A percentile compares a stretch with the other conserved stretches of the same genome.
Conservation (phyloP, 2,797 vertebrate genomes). For the Thripadectes ignobilis region DNA sequence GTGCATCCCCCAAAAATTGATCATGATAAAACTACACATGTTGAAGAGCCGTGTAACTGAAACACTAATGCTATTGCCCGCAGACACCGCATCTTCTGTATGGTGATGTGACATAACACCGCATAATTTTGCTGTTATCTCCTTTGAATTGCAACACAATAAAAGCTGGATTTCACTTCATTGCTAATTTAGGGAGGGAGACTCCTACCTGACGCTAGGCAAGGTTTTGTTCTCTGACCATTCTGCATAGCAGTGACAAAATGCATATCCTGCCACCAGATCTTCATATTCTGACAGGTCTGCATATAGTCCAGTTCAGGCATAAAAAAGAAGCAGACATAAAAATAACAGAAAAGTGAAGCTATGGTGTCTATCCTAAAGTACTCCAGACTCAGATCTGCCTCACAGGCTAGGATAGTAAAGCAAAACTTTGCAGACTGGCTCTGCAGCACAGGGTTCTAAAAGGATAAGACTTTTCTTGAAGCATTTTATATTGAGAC, state of each 20-base stretch:
- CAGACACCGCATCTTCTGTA: accelerated
- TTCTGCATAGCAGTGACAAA: not conserved
- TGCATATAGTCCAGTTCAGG: not conserved
- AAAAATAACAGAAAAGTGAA: not conserved
- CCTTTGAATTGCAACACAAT: not conserved
- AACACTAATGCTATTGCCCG: not conserved
- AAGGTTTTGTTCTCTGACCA: not conserved
- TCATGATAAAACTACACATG: not conserved
- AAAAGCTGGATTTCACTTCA: not conserved
- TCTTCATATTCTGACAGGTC: not conserved
- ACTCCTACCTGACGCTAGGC: not conserved
- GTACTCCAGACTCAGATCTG: not conserved
- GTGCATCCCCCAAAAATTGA: not conserved
- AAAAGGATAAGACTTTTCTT: not conserved
- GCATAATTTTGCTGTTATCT: not conserved
- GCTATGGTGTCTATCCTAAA: not conserved
- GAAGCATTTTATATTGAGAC: not conserved
- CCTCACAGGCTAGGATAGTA: not conserved
- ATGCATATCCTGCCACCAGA: not conserved
- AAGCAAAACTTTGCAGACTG: not conserved
- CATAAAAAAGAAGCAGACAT: not conserved
- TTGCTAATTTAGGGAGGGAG: not conserved
- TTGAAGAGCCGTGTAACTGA: not conserved
- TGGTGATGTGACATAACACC: not conserved
- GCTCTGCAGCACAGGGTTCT: not conserved